Evolutionary conservation across 92 coral and sea anemone genomes (phyloP).

Genomic region (Porites rus): DNA sequence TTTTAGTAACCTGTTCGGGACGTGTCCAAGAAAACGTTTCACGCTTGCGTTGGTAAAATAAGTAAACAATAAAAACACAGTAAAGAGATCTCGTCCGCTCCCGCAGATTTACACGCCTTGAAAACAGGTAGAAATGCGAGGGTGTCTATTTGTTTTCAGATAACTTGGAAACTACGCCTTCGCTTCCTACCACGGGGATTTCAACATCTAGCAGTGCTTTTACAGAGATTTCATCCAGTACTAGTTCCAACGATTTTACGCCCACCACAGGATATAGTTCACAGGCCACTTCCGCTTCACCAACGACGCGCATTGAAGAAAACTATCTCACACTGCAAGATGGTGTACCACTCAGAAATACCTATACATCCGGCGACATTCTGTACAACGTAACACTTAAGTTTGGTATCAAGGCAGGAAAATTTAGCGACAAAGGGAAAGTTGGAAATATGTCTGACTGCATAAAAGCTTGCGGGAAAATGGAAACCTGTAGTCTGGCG

Average conservation of each 20-base stretch:
- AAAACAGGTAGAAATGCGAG: too few species aligned
- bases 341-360: constrained; percentile 66
- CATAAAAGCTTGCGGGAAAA: constrained; percentile 79
- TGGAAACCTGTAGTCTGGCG: constrained; percentile 84
- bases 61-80: too few species aligned
- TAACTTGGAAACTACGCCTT: constrained; percentile 13
- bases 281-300: constrained; percentile 24
- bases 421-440: constrained; percentile 81
- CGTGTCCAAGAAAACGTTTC: too few species aligned
- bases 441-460: constrained; percentile 83
- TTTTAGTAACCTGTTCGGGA: too few species aligned
- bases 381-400: constrained; percentile 79
- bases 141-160: not conserved
- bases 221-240: constrained; percentile 1
- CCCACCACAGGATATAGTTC: constrained; percentile 10
- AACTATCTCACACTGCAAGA: constrained; percentile 64
- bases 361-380: constrained; percentile 76
- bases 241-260: constrained; percentile 14
- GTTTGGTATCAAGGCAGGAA: constrained; percentile 85
- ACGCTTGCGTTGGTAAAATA: too few species aligned
- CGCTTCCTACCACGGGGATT: constrained; percentile 8
- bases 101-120: too few species aligned
- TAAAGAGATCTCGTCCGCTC: too few species aligned
- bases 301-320: constrained; percentile 47
- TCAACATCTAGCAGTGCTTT: not conserved